phyloP scores from a whole-genome alignment of 2,113 vertebrate genomes.

The Okapia johnstoni region DNA sequence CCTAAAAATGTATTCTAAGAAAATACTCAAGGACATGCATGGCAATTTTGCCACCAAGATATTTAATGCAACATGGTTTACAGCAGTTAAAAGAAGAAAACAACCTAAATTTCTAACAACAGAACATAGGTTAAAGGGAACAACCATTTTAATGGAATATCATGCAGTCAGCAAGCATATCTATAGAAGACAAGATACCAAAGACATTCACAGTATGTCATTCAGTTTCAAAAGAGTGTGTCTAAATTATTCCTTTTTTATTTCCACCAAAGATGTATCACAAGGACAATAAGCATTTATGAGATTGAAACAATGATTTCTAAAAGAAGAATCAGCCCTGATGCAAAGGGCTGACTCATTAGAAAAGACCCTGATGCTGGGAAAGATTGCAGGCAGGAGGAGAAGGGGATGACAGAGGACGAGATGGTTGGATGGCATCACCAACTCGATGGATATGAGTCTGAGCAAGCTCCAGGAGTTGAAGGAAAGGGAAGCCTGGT shows the following conservation, averaged over 20 bases:
- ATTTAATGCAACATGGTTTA: not conserved
- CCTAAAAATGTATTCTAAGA: not conserved
- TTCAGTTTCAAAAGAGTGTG: not conserved
- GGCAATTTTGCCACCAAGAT: not conserved
- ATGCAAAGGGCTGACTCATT: not conserved
- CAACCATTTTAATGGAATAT: not conserved
- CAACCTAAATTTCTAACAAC: not conserved
- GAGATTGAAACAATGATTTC: not conserved
- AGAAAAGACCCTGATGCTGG: not conserved
- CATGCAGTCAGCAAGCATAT: not conserved
- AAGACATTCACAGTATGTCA: not conserved
- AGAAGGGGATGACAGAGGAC: not conserved
- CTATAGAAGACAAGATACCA: too few relatives aligned
- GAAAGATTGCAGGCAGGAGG: not conserved
- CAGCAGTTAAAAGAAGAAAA: not conserved
- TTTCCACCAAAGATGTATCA: not conserved
- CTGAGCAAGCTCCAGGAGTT: not conserved
- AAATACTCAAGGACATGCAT: not conserved
- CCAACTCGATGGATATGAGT: not conserved
- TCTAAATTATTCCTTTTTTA: not conserved
- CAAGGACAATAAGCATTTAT: not conserved
- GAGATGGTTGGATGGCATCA: not conserved
- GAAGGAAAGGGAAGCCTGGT: not conserved
- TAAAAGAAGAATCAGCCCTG: not conserved
- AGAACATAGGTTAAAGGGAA: not conserved